Conservation (phyloP, 2,113 vertebrate species). For the Anarrhichthys ocellatus region DNA sequence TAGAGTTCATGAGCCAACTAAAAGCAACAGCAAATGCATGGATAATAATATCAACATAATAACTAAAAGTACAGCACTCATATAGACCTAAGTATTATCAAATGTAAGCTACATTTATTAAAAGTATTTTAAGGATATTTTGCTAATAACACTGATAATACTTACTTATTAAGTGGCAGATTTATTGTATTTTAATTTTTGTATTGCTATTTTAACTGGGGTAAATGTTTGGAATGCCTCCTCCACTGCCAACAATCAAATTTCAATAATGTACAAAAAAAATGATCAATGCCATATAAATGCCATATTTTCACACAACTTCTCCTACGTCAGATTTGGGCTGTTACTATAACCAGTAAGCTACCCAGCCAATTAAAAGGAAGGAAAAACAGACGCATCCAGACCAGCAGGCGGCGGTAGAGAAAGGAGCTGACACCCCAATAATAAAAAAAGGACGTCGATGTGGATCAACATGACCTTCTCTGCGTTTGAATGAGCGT, state of each 20-base stretch:
- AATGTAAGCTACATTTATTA: not conserved
- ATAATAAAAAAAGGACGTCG: constrained; percentile 2
- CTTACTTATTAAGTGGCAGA: not conserved
- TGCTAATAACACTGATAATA: not conserved
- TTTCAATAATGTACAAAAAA: not conserved
- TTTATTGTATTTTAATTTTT: not conserved
- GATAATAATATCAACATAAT: not conserved
- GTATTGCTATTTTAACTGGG: not conserved
- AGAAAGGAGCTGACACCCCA: constrained; percentile 28
- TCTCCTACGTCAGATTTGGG: not conserved
- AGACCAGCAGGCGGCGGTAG: constrained; percentile 80
- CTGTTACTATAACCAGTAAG: not conserved
- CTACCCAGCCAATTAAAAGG: not conserved
- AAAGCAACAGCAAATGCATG: not conserved
- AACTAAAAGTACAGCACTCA: not conserved
- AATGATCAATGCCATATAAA: not conserved
- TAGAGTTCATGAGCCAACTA: not conserved
- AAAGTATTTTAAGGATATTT: not conserved
- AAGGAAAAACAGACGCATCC: constrained; percentile 48
- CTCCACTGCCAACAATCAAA: not conserved
- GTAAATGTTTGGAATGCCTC: not conserved
- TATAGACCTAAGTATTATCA: not conserved
- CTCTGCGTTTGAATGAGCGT: constrained; percentile 59
- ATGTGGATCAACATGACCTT: constrained; percentile 43
- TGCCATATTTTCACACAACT: not conserved